Evolutionary conservation across 1,140 invertebrate genomes (phyloP), one percentile per base, ranked within the genome.

Genomic region (Meloidogyne exigua): DNA sequence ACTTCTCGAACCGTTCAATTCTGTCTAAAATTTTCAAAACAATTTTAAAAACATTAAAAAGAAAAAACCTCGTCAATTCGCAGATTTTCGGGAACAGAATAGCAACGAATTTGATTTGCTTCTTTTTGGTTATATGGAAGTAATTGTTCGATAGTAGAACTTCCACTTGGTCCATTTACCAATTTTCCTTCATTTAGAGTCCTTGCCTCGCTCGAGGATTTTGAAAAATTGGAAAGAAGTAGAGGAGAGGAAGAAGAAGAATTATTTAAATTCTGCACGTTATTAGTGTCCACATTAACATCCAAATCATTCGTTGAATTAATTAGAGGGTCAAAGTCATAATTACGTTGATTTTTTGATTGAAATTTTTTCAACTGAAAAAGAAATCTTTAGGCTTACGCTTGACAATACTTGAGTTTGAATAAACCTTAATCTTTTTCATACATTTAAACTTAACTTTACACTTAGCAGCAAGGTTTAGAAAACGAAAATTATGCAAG

Each of bases 351-450:
- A 21, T 73, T 62, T 32, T 73, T 73, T 64, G 72, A 57, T 73
- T 73, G 72, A 23, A 73, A 73, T 32, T 73, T 73, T n/a, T 32
- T 65, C 5, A 73, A 65, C 72, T 73, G 12, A 57, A 72, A 49
- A 18, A 18, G 0, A n/a, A 18, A 49, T 18, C n/a, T n/a, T n/a
- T n/a, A n/a, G n/a, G n/a, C n/a, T n/a, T n/a, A n/a, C n/a, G n/a
- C n/a, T n/a, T n/a, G n/a, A n/a, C n/a, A n/a, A n/a, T n/a, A n/a
- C n/a, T n/a, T n/a, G n/a, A n/a, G n/a, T n/a, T n/a, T n/a, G n/a
- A n/a, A n/a, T n/a, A n/a, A n/a, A n/a, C n/a, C n/a, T n/a, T n/a
- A n/a, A n/a, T n/a, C n/a, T n/a, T n/a, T n/a, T n/a, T n/a, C n/a
- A n/a, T n/a, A n/a, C n/a, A n/a, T n/a, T n/a, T n/a, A n/a, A n/a